Conservation (phyloP, 1,140 invertebrate species). For the Pseudobourletiella spinata region DNA sequence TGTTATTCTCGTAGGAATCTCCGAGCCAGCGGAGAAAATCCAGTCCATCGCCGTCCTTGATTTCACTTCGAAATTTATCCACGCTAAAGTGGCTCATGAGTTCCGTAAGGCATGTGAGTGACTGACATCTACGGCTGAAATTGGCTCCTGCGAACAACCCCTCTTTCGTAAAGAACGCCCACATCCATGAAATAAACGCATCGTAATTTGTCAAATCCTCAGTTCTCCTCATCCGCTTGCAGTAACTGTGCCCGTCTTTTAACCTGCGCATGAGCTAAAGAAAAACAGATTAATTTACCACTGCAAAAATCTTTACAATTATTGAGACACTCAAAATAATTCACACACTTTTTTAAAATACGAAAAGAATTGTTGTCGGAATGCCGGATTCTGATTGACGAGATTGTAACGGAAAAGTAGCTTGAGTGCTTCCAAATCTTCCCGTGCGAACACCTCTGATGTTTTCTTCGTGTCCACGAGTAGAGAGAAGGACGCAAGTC, state of each 20-base stretch:
- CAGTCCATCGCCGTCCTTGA: not conserved
- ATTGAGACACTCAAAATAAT: constrained; percentile 2
- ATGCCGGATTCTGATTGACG: constrained; percentile 55
- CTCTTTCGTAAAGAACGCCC: constrained; percentile 47
- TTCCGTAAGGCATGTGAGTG: constrained; percentile 49
- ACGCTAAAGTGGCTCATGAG: constrained; percentile 28
- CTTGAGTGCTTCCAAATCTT: constrained; percentile 59
- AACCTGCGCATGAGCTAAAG: constrained; percentile 27
- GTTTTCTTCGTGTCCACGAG: constrained; percentile 65
- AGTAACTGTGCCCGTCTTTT: constrained; percentile 20
- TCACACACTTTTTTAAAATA: constrained; percentile 44
- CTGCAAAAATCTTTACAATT: constrained; percentile 4
- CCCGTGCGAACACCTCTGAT: constrained; percentile 48
- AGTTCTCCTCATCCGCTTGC: constrained; percentile 36
- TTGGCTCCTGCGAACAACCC: constrained; percentile 57
- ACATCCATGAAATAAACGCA: constrained; percentile 46
- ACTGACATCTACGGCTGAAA: constrained; percentile 54
- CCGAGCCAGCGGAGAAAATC: constrained; percentile 40
- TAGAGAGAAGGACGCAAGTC: constrained; percentile 52
- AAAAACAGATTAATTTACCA: constrained; percentile 21
- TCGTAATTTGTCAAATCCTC: constrained; percentile 37
- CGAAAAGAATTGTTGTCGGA: constrained; percentile 44
- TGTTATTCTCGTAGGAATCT: constrained; percentile 48
- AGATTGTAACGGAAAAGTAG: constrained; percentile 60
- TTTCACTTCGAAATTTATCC: constrained; percentile 17